Conservation (phyloP, 2,113 vertebrate species). For the Xenus cinereus region DNA sequence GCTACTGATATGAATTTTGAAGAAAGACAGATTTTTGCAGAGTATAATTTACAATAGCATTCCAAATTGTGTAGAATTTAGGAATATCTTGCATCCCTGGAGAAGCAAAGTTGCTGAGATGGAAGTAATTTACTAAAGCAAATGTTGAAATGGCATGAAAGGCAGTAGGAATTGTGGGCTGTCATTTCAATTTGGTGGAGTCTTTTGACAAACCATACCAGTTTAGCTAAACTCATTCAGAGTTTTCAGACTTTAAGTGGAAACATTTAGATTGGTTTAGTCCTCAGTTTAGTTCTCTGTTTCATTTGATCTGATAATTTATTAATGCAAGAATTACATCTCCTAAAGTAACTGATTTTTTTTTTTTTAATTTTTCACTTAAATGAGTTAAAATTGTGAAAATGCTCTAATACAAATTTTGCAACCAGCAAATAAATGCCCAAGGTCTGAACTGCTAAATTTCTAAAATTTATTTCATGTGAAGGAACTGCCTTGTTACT, state of each 20-base stretch:
- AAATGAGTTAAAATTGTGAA: background rate
- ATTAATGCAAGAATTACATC: background rate
- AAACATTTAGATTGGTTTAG: background rate
- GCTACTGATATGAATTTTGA: background rate
- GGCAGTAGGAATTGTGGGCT: background rate
- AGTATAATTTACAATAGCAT: background rate
- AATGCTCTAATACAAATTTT: background rate
- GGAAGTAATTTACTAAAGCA: background rate
- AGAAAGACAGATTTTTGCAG: background rate
- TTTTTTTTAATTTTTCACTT: background rate
- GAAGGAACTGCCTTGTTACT: background rate
- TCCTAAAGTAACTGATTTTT: background rate
- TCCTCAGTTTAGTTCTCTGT: background rate
- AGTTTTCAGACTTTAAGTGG: background rate
- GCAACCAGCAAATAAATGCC: background rate
- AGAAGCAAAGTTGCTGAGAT: background rate
- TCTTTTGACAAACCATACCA: background rate
- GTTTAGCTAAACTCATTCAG: background rate
- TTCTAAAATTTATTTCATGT: background rate
- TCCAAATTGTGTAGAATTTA: background rate
- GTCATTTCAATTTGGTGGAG: background rate
- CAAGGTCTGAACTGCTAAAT: background rate
- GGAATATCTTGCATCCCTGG: background rate
- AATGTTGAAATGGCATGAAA: background rate
- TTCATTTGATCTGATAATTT: background rate